Conservation (phyloP, 2,797 vertebrate genomes). For the Argentina silus region DNA sequence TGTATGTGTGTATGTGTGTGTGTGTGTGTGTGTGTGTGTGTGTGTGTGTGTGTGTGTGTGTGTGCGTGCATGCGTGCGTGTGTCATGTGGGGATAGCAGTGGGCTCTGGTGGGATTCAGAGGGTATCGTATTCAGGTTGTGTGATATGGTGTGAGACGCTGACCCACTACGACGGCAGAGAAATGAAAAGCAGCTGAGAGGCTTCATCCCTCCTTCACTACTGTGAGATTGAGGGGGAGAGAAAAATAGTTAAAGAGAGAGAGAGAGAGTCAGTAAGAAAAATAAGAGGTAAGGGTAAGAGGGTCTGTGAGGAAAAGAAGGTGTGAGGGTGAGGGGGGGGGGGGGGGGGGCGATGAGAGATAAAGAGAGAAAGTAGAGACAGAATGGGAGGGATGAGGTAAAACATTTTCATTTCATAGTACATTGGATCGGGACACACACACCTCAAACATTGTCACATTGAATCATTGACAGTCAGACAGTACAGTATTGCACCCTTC, state of each 20-base stretch:
- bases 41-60: not conserved
- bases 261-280: slow-evolving; percentile 32
- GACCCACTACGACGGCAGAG: slow-evolving; percentile 62
- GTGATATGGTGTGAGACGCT: slow-evolving; percentile 55
- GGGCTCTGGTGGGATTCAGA: slow-evolving; percentile 62
- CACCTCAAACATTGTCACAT: slow-evolving; percentile 5
- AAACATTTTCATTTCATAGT: not conserved
- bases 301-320: slow-evolving; percentile 9
- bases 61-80: slow-evolving; percentile 13
- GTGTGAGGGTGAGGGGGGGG: slow-evolving; percentile 14
- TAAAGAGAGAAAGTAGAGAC: no score
- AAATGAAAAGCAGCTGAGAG: slow-evolving; percentile 73
- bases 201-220: slow-evolving; percentile 24
- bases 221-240: slow-evolving; percentile 10
- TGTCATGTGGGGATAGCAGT: slow-evolving; percentile 40
- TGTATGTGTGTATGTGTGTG: slow-evolving; percentile 9
- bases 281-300: slow-evolving; percentile 19
- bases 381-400: no score
- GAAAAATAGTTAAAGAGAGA: slow-evolving; percentile 5
- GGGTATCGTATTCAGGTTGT: slow-evolving; percentile 63
- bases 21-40: slow-evolving; percentile 3
- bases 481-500: no score
- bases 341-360: no score
- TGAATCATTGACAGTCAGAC: not conserved
- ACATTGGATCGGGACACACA: not conserved